phyloP scores from a whole-genome alignment of 2,113 vertebrate genomes.

The Ctenomys sociabilis region DNA sequence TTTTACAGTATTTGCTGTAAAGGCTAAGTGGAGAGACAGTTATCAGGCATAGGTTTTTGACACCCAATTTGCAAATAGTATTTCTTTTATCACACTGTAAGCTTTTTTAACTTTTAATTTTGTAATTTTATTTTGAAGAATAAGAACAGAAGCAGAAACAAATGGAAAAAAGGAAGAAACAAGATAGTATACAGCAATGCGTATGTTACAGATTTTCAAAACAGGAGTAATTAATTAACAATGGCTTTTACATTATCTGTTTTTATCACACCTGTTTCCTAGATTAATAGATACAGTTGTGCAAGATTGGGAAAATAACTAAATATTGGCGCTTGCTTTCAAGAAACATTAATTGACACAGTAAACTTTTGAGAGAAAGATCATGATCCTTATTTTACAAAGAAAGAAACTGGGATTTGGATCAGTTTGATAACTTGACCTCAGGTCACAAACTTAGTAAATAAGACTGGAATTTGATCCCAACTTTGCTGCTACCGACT shows the following conservation, averaged over 20 bases:
- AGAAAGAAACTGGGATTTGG: neutral
- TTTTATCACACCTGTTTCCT: no score
- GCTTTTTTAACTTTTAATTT: neutral
- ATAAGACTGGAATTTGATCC: neutral
- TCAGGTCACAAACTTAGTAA: constrained; percentile 5
- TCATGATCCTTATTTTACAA: constrained; percentile 8
- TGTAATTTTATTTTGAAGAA: no score
- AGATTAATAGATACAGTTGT: no score
- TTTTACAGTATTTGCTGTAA: neutral
- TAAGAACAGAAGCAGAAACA: no score
- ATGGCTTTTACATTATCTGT: no score
- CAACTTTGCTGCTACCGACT: neutral
- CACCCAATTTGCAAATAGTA: neutral
- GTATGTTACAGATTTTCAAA: no score
- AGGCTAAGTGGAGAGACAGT: neutral
- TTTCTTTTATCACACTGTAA: neutral
- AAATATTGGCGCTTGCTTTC: no score
- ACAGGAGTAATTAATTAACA: no score
- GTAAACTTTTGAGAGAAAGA: neutral
- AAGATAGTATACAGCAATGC: no score
- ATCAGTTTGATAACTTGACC: neutral
- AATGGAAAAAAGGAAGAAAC: no score
- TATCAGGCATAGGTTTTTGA: neutral
- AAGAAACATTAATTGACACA: neutral
- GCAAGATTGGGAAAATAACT: no score